A percentile compares a stretch with the other conserved stretches of the same genome.
phyloP scores from a whole-genome alignment of 2,888 invertebrate genomes.

The Sceliomorpha sp. region DNA sequence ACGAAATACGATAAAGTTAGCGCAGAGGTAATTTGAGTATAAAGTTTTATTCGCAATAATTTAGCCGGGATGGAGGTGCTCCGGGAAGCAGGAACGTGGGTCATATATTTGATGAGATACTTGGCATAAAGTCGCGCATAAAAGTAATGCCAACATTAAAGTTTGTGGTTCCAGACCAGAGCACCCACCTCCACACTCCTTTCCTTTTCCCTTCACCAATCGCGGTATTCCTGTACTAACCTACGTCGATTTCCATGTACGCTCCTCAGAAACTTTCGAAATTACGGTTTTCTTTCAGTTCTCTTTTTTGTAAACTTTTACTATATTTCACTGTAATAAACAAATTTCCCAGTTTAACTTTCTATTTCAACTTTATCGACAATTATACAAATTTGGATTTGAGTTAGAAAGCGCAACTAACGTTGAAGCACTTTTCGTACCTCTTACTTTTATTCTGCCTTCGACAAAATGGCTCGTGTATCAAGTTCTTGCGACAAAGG shows the following conservation, averaged over 20 bases:
- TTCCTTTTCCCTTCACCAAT: slow-evolving; percentile 38
- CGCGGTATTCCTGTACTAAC: slow-evolving; percentile 47
- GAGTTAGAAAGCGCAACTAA: too few species aligned
- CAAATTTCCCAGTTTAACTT: slow-evolving; percentile 35
- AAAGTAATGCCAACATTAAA: slow-evolving; percentile 80
- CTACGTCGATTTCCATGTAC: slow-evolving; percentile 46
- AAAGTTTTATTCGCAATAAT: slow-evolving; percentile 81
- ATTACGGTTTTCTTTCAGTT: slow-evolving; percentile 27
- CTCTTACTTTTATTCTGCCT: slow-evolving; percentile 23
- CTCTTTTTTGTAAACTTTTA: slow-evolving; percentile 1
- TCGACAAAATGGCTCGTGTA: slow-evolving; percentile 26
- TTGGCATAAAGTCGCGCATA: slow-evolving; percentile 80
- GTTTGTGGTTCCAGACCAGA: slow-evolving; percentile 79
- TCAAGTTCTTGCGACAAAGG: slow-evolving; percentile 37
- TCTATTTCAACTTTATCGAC: slow-evolving; percentile 9
- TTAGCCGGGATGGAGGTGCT: slow-evolving; percentile 64
- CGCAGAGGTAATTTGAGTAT: slow-evolving; percentile 79
- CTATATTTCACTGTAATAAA: slow-evolving; percentile 20
- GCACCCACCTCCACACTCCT: slow-evolving; percentile 60
- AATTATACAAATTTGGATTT: slow-evolving; percentile 12
- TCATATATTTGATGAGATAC: slow-evolving; percentile 79
- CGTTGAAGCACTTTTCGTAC: slow-evolving; percentile 18
- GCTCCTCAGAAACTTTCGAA: slow-evolving; percentile 36
- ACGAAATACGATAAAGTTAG: slow-evolving; percentile 79
- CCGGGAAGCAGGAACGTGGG: slow-evolving; percentile 66